Percentiles rank a stretch among this genome's conserved stretches.
Evolutionary conservation across 2,797 vertebrate genomes (phyloP).

Genomic region (Sylvilagus floridanus): DNA sequence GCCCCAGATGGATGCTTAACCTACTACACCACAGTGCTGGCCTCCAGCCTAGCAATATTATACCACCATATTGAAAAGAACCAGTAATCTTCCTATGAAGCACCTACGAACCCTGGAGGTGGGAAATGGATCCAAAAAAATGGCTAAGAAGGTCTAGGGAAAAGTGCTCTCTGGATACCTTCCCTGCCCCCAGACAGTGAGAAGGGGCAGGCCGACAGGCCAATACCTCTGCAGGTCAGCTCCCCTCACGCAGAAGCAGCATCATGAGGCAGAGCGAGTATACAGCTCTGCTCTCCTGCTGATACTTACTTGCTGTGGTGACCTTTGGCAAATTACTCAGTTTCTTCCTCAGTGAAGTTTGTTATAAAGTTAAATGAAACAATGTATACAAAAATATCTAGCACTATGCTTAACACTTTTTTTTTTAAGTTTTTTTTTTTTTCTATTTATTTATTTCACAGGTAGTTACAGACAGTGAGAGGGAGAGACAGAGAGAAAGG

Average conservation of each 20-base stretch:
- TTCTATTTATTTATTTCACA: too few relatives aligned
- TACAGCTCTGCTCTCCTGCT: not conserved
- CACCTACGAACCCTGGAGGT: slow-evolving; percentile 18
- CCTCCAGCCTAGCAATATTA: not conserved
- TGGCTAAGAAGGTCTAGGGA: not conserved
- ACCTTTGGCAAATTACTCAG: slow-evolving; percentile 62
- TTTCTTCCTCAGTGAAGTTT: slow-evolving; percentile 56
- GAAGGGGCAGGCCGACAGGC: not conserved
- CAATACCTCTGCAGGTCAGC: not conserved
- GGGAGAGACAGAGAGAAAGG: not conserved
- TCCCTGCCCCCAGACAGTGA: not conserved
- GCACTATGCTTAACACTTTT: not conserved
- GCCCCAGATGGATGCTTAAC: too few relatives aligned
- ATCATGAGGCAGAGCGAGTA: not conserved
- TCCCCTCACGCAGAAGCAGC: slow-evolving; percentile 22
- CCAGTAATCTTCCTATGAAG: slow-evolving; percentile 30
- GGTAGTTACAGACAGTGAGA: not conserved
- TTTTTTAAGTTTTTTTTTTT: not conserved
- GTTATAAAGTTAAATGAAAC: slow-evolving; percentile 62
- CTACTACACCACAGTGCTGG: too few relatives aligned
- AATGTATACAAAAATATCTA: slow-evolving; percentile 56
- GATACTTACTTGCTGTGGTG: slow-evolving; percentile 66
- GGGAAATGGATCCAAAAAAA: not conserved
- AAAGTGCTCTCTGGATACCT: not conserved
- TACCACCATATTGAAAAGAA: not conserved